phyloP scores from a whole-genome alignment of 2,888 invertebrate genomes.

The Nomada lathburiana region DNA sequence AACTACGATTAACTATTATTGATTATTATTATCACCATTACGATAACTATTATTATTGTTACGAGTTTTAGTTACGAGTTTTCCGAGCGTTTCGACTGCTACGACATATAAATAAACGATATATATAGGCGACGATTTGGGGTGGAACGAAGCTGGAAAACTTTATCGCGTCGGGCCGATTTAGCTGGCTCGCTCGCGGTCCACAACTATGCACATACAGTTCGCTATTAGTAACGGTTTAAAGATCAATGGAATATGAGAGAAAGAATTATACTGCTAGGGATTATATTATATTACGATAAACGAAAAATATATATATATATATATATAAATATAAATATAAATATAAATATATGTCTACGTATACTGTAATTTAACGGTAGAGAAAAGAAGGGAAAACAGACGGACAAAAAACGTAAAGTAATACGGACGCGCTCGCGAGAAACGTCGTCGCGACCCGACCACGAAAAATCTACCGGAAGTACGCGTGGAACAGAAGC shows the following conservation, averaged over 20 bases:
- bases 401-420: not conserved
- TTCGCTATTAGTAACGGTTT: constrained; percentile 6
- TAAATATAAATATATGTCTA: constrained; percentile 10
- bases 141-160: not conserved
- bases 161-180: constrained; percentile 48
- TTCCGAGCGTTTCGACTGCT: constrained; percentile 57
- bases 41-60: constrained; percentile 71
- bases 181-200: constrained; percentile 1
- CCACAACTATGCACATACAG: constrained; percentile 13
- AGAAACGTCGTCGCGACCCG: not conserved
- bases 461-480: too few species aligned
- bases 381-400: not conserved
- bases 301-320: constrained; percentile 27
- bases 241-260: constrained; percentile 15
- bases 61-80: constrained; percentile 63
- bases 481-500: too few species aligned
- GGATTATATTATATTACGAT: constrained; percentile 30
- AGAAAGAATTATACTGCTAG: constrained; percentile 21
- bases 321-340: constrained; percentile 12
- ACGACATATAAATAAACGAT: not conserved
- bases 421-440: constrained; percentile 15
- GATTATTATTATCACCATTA: constrained; percentile 52
- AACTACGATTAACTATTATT: constrained; percentile 60
- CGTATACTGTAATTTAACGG: constrained; percentile 23
- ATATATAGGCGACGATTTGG: not conserved